Conservation (phyloP, 2,888 invertebrate species). For the Aleiodes leptofemur region DNA sequence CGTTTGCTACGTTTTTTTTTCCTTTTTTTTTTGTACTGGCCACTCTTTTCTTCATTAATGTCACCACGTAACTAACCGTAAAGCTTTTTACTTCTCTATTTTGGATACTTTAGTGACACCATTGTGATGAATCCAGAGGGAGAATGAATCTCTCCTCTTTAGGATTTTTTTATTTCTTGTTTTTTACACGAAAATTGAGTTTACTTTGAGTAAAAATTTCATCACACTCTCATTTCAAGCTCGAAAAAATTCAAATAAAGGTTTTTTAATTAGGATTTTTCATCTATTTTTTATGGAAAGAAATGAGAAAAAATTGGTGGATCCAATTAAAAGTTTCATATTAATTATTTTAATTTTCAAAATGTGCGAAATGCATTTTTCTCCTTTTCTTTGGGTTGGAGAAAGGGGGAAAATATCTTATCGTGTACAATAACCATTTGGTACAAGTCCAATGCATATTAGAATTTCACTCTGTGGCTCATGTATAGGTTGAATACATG, state of each 20-base stretch:
- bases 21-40: neutral
- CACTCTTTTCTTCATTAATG: constrained; percentile 1
- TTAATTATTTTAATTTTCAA: neutral
- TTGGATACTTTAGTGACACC: constrained; percentile 6
- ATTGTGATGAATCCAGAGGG: neutral
- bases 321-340: neutral
- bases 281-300: neutral
- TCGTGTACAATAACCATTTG: constrained; percentile 16
- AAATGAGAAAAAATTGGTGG: neutral
- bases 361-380: neutral
- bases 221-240: neutral
- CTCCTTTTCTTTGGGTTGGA: neutral
- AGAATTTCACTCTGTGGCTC: neutral
- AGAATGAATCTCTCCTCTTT: constrained; percentile 1
- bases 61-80: constrained; percentile 18
- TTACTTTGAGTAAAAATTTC: constrained; percentile 6
- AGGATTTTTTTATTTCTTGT: neutral
- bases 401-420: constrained; percentile 10
- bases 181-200: neutral
- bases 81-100: neutral
- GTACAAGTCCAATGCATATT: constrained; percentile 16
- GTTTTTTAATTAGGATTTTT: neutral
- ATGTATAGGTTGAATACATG: neutral
- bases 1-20: neutral
- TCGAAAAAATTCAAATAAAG: neutral